Conservation (phyloP, 2,113 vertebrate species). For the Columba janthina region DNA sequence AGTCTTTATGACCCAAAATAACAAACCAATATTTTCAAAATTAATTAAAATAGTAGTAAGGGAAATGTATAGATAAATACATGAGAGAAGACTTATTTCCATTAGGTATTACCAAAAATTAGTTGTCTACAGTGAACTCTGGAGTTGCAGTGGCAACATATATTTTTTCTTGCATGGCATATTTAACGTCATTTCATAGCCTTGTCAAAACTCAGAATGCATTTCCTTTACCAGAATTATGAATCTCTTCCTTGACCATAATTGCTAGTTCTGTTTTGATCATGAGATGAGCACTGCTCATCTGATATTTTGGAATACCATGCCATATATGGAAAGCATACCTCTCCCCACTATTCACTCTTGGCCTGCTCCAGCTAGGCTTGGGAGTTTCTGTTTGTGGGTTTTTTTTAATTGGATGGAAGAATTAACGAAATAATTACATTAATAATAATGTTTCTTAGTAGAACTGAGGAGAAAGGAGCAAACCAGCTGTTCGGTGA, state of each 20-base stretch:
- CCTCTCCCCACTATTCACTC: slow-evolving; percentile 24
- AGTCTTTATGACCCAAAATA: not conserved
- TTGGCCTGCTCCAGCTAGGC: slow-evolving; percentile 16
- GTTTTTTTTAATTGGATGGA: not conserved
- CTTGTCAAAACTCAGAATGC: not conserved
- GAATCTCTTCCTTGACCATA: not conserved
- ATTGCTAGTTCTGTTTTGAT: slow-evolving; percentile 13
- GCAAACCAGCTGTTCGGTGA: not conserved
- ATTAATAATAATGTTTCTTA: not conserved
- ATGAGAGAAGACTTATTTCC: not conserved
- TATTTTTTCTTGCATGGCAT: not conserved
- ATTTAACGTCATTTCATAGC: not conserved
- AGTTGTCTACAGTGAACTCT: not conserved
- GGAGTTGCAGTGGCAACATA: not conserved
- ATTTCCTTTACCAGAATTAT: not conserved
- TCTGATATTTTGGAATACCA: slow-evolving; percentile 24
- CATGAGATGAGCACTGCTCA: slow-evolving; percentile 7
- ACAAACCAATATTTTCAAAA: not conserved
- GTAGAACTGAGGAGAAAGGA: not conserved
- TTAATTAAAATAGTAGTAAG: not conserved
- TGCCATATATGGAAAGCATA: slow-evolving; percentile 35
- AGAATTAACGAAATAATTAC: slow-evolving; percentile 32
- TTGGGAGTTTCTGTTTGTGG: slow-evolving; percentile 18
- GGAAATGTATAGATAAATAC: accelerated
- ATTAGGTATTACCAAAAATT: not conserved